phyloP scores from a whole-genome alignment of 2,888 invertebrate genomes.

The Hipparchia sbordonii region DNA sequence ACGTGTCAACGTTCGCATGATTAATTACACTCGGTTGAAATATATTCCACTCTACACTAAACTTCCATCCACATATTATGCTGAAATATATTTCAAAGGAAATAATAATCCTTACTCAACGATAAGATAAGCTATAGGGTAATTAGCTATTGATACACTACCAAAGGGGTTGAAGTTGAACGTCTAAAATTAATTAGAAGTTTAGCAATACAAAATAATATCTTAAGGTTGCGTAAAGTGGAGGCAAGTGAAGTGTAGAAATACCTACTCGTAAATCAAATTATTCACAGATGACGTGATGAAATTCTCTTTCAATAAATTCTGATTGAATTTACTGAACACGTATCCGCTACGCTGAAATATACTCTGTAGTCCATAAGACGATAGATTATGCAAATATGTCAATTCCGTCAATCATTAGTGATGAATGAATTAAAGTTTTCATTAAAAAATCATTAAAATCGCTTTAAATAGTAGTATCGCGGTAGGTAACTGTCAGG shows the following conservation, averaged over 20 bases:
- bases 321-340: background rate
- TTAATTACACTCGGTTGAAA: constrained; percentile 20
- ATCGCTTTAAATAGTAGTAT: no score
- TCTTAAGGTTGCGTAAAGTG: background rate
- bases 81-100: background rate
- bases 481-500: no score
- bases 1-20: constrained; percentile 17
- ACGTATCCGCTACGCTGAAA: background rate
- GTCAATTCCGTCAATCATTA: no score
- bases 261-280: background rate
- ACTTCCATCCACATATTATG: background rate
- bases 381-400: no score
- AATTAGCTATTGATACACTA: background rate
- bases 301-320: background rate
- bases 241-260: background rate
- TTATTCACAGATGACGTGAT: background rate
- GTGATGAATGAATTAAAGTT: no score
- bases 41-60: background rate
- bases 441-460: no score
- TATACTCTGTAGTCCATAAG: no score
- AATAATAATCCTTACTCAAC: background rate
- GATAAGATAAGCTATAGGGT: background rate
- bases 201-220: background rate
- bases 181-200: no score
- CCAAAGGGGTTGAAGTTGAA: background rate